phyloP scores from a whole-genome alignment of 2,888 invertebrate species.

The Acleris holmiana region DNA sequence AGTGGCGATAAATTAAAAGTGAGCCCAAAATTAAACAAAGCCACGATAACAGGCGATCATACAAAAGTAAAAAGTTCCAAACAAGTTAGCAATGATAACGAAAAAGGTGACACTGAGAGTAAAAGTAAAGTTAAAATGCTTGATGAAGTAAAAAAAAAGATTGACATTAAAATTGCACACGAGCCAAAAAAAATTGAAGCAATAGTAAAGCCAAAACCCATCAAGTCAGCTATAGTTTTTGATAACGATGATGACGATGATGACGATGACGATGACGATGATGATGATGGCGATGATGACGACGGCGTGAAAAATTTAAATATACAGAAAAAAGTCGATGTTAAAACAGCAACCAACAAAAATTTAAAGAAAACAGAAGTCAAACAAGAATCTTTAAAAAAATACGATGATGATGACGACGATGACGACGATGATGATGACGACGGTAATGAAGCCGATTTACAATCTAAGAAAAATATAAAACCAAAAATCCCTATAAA shows the following conservation, averaged over 20 bases:
- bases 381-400: conserved; percentile 14
- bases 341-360: background rate
- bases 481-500: background rate
- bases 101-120: conserved; percentile 9
- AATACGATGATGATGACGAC: conserved; percentile 36
- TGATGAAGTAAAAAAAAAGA: conserved; percentile 7
- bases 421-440: conserved; percentile 42
- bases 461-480: conserved; percentile 20
- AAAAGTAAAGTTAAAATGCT: conserved; percentile 10
- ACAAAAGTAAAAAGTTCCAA: conserved; percentile 27
- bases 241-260: conserved; percentile 32
- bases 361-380: conserved; percentile 2
- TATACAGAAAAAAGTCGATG: background rate
- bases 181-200: conserved; percentile 26
- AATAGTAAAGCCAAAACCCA: conserved; percentile 18
- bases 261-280: conserved; percentile 43
- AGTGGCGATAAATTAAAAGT: conserved; percentile 48
- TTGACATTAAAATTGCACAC: conserved; percentile 14
- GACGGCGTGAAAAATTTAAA: conserved; percentile 8
- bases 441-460: conserved; percentile 40
- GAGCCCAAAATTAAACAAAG: conserved; percentile 33
- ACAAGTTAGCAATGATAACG: conserved; percentile 44
- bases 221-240: conserved; percentile 9
- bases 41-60: conserved; percentile 16
- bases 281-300: conserved; percentile 38